Conservation (phyloP, 2,888 invertebrate genomes). For the Ectemnius continuus region DNA sequence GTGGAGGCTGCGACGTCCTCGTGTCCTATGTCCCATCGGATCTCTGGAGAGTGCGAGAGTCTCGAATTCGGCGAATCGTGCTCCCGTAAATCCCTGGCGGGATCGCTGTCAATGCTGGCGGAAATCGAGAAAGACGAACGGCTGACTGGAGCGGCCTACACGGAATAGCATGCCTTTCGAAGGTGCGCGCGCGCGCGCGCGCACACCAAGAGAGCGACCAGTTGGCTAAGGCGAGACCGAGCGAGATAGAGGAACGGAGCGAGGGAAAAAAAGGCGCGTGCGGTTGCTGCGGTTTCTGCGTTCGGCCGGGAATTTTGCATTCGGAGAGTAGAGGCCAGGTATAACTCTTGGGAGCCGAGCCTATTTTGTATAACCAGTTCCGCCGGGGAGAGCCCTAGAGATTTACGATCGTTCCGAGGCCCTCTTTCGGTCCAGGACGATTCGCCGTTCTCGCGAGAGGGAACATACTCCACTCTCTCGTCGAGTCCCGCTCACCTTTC, state of each 20-base stretch:
- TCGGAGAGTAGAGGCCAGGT: conserved; percentile 63
- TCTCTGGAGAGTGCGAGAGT: not conserved
- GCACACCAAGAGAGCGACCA: conserved; percentile 5
- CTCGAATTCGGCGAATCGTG: not conserved
- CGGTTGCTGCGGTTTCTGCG: conserved; percentile 40
- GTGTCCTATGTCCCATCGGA: not conserved
- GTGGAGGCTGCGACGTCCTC: no score
- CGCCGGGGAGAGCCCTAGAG: conserved; percentile 63
- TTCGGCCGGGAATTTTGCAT: conserved; percentile 65
- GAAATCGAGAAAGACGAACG: no score
- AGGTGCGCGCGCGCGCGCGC: not conserved
- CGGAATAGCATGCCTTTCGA: not conserved
- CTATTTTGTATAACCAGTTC: conserved; percentile 77
- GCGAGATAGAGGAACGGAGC: not conserved
- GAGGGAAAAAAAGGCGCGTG: conserved; percentile 22
- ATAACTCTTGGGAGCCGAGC: conserved; percentile 69
- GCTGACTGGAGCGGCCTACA: not conserved
- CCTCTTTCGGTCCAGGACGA: conserved; percentile 47
- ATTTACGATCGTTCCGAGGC: conserved; percentile 70
- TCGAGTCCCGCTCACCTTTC: not conserved
- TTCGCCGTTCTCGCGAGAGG: not conserved
- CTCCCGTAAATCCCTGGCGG: no score
- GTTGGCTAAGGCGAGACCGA: not conserved
- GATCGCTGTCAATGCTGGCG: no score
- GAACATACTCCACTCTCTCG: not conserved